These are phyloP conservation scores for Coenonympha arcania DNA, from an alignment of 2,888 invertebrate genomes.

Conservation along the genomic window DNA sequence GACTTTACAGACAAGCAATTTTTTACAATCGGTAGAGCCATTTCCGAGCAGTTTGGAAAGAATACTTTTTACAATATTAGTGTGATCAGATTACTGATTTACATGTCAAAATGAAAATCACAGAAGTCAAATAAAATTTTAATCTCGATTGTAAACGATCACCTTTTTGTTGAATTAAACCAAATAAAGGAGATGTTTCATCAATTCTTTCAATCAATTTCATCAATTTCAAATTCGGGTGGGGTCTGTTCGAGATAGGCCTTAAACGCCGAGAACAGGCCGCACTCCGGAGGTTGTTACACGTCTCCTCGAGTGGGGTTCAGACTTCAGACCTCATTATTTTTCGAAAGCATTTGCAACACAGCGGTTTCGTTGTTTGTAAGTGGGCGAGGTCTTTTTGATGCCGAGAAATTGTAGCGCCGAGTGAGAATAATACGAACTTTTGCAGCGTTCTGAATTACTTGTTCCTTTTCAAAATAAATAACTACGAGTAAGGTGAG, in stretches of 20 bases:
- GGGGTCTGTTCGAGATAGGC: slow-evolving; percentile 14
- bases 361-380: slow-evolving; percentile 45
- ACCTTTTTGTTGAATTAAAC: slow-evolving; percentile 10
- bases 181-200: too few relatives aligned
- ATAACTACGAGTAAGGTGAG: slow-evolving; percentile 1
- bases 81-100: too few relatives aligned
- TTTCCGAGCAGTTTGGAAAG: too few relatives aligned
- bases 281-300: slow-evolving; percentile 27
- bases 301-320: slow-evolving; percentile 52
- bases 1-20: too few relatives aligned
- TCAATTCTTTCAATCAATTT: too few relatives aligned
- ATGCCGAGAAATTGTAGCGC: slow-evolving; percentile 22
- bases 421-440: slow-evolving; percentile 16
- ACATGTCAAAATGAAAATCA: neutral
- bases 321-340: slow-evolving; percentile 53
- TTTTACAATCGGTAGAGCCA: too few relatives aligned
- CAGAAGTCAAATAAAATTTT: neutral
- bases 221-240: slow-evolving; percentile 17
- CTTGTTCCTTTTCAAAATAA: slow-evolving; percentile 10
- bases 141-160: slow-evolving; percentile 9
- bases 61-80: too few relatives aligned
- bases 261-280: slow-evolving; percentile 20
- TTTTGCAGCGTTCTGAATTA: slow-evolving; percentile 1
- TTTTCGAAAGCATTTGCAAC: slow-evolving; percentile 55
- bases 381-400: slow-evolving; percentile 31